Conservation (phyloP, 35 echinoderm and acorn worm species). For the Hemicentrotus pulcherrimus region DNA sequence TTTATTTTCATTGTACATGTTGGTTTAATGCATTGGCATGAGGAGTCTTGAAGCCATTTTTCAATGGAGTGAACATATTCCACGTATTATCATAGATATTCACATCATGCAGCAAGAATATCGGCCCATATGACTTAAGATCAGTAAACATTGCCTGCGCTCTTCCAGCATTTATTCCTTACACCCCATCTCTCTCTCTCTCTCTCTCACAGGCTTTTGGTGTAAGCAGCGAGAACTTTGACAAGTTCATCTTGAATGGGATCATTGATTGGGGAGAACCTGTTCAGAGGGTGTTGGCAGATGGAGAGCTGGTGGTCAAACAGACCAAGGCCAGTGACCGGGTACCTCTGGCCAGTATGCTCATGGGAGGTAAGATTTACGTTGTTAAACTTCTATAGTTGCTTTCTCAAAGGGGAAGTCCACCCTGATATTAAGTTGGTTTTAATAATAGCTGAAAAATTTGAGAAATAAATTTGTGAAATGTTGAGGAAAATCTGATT, state of each 20-base stretch:
- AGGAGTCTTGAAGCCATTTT: too few species aligned
- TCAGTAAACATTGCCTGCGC: neutral
- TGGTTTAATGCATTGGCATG: too few species aligned
- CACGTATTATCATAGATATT: too few species aligned
- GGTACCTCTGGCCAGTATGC: slow-evolving; percentile 84
- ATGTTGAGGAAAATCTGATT: too few species aligned
- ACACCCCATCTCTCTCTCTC: neutral
- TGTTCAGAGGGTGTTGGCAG: slow-evolving; percentile 69
- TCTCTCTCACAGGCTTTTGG: slow-evolving; percentile 83
- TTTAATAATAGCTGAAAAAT: too few species aligned
- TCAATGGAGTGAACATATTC: neutral
- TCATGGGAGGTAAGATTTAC: slow-evolving; percentile 79
- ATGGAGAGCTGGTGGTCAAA: slow-evolving; percentile 87
- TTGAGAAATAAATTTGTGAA: too few species aligned
- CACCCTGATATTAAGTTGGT: too few species aligned
- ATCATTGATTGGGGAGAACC: slow-evolving; percentile 91
- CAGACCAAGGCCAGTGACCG: slow-evolving; percentile 84
- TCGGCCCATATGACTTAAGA: too few species aligned
- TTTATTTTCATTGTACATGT: too few species aligned
- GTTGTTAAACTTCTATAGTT: neutral
- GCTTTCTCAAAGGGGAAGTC: too few species aligned
- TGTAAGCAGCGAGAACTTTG: slow-evolving; percentile 92
- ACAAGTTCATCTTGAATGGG: slow-evolving; percentile 87
- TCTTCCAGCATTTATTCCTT: neutral
- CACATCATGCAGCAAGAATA: too few species aligned